Percentiles rank a stretch among this genome's conserved stretches.
These are phyloP conservation scores for Diarsia mendica DNA, from an alignment of 2,888 invertebrate genomes.

Conservation along the genomic window DNA sequence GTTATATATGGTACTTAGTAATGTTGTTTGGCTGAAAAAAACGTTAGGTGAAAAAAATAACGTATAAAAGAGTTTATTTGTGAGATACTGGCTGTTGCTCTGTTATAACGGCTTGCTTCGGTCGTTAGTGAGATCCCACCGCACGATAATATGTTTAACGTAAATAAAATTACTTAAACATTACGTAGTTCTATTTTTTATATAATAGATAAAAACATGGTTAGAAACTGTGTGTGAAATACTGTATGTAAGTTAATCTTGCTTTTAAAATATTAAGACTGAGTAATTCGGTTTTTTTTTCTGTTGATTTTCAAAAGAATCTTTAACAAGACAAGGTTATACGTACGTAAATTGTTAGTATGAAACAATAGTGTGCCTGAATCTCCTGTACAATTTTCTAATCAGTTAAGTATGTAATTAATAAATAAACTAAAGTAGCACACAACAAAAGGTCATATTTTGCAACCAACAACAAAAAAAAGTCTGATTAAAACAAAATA, in stretches of 20 bases:
- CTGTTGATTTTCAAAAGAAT: background rate
- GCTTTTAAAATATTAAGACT: slow-evolving; percentile 2
- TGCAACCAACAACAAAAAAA: no score
- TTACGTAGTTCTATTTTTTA: slow-evolving; percentile 35
- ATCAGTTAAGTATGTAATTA: background rate
- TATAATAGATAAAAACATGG: slow-evolving; percentile 19
- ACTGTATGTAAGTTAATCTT: background rate
- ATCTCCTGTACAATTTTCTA: background rate
- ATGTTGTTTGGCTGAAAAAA: slow-evolving; percentile 45
- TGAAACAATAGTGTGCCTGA: background rate
- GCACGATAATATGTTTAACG: slow-evolving; percentile 71
- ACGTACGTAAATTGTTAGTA: background rate
- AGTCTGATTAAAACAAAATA: no score
- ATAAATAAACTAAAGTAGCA: background rate
- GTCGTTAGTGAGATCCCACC: slow-evolving; percentile 73
- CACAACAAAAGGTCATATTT: background rate
- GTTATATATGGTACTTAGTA: slow-evolving; percentile 47
- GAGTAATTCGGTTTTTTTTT: background rate
- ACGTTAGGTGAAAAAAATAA: slow-evolving; percentile 50
- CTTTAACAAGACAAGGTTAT: no score
- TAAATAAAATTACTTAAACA: slow-evolving; percentile 71
- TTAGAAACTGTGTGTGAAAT: slow-evolving; percentile 18
- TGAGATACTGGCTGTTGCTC: slow-evolving; percentile 63
- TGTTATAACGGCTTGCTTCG: slow-evolving; percentile 70
- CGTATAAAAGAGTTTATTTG: slow-evolving; percentile 65